Percentiles rank a stretch among this genome's conserved stretches.
phyloP scores from a whole-genome alignment of 1,140 invertebrate genomes.

The Drosophila ironensis region DNA sequence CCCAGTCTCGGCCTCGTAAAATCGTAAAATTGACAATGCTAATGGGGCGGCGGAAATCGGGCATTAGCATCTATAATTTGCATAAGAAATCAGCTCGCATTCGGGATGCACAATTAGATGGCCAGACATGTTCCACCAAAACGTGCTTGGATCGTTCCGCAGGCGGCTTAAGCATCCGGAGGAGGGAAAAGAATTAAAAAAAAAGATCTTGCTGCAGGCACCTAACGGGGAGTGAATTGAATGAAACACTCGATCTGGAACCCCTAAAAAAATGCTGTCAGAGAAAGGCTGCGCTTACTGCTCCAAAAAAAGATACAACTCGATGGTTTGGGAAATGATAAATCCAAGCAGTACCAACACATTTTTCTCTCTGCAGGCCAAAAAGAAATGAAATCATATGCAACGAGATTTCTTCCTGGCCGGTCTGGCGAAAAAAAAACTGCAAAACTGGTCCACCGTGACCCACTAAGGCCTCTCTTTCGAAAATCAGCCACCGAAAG shows the following conservation, averaged over 20 bases:
- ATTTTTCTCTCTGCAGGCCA: neutral
- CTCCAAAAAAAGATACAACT: no score
- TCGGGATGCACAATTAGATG: conserved; percentile 37
- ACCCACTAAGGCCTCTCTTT: conserved; percentile 59
- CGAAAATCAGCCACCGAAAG: conserved; percentile 21
- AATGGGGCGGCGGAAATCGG: conserved; percentile 63
- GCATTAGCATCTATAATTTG: conserved; percentile 60
- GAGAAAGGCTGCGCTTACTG: conserved; percentile 5
- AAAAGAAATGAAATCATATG: conserved; percentile 58
- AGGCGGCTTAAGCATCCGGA: conserved; percentile 22
- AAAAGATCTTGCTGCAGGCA: conserved; percentile 28
- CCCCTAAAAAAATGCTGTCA: conserved; percentile 1
- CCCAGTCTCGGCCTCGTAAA: conserved; percentile 17
- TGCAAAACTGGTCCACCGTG: conserved; percentile 69
- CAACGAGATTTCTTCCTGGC: conserved; percentile 69
- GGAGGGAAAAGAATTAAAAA: neutral
- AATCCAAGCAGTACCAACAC: no score
- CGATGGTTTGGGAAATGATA: no score
- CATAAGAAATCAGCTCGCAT: conserved; percentile 53
- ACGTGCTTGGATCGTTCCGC: conserved; percentile 24
- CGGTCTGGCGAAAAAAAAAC: conserved; percentile 12
- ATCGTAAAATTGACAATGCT: conserved; percentile 70
- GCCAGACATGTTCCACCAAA: conserved; percentile 39
- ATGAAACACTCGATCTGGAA: conserved; percentile 9
- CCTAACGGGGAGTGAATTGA: conserved; percentile 41